phyloP scores from a whole-genome alignment of 1,140 invertebrate species.

The Bombus difficillimus region DNA sequence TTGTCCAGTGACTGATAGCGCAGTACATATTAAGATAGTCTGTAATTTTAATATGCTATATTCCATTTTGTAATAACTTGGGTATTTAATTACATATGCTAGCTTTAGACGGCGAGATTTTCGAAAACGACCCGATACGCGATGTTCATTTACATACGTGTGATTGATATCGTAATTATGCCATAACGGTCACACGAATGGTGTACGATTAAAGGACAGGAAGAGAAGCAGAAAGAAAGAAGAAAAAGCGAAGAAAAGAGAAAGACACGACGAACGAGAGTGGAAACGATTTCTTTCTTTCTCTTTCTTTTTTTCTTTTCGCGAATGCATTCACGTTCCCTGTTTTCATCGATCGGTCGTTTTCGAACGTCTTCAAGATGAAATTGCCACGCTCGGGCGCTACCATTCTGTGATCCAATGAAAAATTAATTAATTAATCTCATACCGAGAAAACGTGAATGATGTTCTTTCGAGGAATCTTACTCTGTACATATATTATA shows the following conservation, averaged over 20 bases:
- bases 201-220: background rate
- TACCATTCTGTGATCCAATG: conserved; percentile 78
- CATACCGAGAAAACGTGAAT: conserved; percentile 57
- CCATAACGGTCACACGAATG: background rate
- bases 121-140: conserved; percentile 50
- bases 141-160: background rate
- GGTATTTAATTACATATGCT: conserved; percentile 69
- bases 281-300: background rate
- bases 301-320: background rate
- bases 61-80: conserved; percentile 72
- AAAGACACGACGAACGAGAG: background rate
- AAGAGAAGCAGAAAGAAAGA: background rate
- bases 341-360: conserved; percentile 13
- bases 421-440: conserved; percentile 66
- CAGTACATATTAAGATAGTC: conserved; percentile 58
- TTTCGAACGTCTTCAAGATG: conserved; percentile 67
- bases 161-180: background rate
- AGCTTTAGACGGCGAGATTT: conserved; percentile 67
- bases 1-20: conserved; percentile 62
- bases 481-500: conserved; percentile 66
- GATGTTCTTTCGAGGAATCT: conserved; percentile 67
- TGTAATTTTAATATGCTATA: conserved; percentile 70
- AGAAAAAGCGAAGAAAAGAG: background rate
- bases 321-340: background rate
- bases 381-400: conserved; percentile 75